Conservation (phyloP, 1,140 invertebrate species). For the Drosophila grimshawi region DNA sequence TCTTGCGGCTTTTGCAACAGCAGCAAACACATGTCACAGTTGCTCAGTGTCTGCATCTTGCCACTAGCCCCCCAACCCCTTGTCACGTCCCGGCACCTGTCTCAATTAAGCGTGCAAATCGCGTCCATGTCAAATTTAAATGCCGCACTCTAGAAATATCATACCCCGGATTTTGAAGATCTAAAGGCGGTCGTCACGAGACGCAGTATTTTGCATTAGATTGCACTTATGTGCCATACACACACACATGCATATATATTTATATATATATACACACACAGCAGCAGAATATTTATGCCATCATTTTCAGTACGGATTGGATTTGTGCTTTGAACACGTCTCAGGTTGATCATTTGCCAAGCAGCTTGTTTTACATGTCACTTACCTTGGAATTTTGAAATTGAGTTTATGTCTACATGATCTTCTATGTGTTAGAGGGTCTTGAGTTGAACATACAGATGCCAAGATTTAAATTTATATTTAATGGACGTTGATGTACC, state of each 20-base stretch:
- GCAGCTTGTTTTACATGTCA: not conserved
- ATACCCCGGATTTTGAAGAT: slow-evolving; percentile 49
- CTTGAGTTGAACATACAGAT: too few relatives aligned
- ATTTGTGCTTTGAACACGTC: slow-evolving; percentile 65
- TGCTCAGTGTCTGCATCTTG: slow-evolving; percentile 56
- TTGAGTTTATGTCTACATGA: not conserved
- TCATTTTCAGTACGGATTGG: slow-evolving; percentile 12
- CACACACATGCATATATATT: too few relatives aligned
- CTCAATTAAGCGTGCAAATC: slow-evolving; percentile 82
- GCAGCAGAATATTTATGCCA: slow-evolving; percentile 22
- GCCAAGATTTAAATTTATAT: too few relatives aligned
- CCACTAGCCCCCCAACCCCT: not conserved
- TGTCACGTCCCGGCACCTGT: slow-evolving; percentile 57
- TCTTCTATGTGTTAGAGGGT: not conserved
- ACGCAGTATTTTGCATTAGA: not conserved
- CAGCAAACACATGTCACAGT: slow-evolving; percentile 72
- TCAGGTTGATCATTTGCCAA: slow-evolving; percentile 55
- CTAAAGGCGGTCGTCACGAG: slow-evolving; percentile 54
- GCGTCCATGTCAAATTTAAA: slow-evolving; percentile 77
- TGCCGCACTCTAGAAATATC: slow-evolving; percentile 63
- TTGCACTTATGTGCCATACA: too few relatives aligned
- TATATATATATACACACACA: slow-evolving; percentile 10
- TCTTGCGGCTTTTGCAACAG: slow-evolving; percentile 71
- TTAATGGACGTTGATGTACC: too few relatives aligned
- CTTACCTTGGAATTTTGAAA: slow-evolving; percentile 5